Evolutionary conservation across 2,113 vertebrate genomes (phyloP).

Genomic region (Pseudorhombus dupliciocellatus): DNA sequence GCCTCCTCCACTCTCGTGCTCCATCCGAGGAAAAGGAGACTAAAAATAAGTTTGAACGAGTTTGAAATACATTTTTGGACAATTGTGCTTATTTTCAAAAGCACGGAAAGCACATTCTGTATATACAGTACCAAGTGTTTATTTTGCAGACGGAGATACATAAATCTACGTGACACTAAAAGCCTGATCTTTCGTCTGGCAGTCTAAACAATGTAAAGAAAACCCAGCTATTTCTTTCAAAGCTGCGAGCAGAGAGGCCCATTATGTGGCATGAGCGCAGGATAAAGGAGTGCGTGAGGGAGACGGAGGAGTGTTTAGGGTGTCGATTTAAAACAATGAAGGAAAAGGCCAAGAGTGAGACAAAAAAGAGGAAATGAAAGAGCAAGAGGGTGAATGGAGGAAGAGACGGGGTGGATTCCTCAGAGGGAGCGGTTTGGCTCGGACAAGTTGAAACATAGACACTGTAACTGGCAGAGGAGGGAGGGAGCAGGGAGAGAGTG

Average conservation of each 20-base stretch:
- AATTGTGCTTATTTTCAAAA: not conserved
- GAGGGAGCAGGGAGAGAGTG: slow-evolving; percentile 50
- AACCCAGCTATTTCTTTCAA: slow-evolving; percentile 45
- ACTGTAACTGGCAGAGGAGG: slow-evolving; percentile 39
- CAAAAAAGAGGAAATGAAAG: slow-evolving; percentile 52
- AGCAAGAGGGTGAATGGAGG: slow-evolving; percentile 47
- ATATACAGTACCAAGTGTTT: not conserved
- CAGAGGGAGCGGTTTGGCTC: slow-evolving; percentile 54
- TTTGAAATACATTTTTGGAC: not conserved
- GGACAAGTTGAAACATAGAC: slow-evolving; percentile 63
- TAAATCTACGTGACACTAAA: slow-evolving; percentile 25
- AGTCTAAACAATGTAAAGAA: slow-evolving; percentile 55
- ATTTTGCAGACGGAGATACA: slow-evolving; percentile 16
- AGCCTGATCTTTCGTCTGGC: slow-evolving; percentile 29
- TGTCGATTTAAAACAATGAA: slow-evolving; percentile 48
- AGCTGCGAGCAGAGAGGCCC: slow-evolving; percentile 7
- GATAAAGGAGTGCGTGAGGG: slow-evolving; percentile 19
- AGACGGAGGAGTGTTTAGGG: slow-evolving; percentile 10
- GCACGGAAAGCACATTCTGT: not conserved
- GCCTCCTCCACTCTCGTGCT: slow-evolving; percentile 9
- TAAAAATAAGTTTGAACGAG: slow-evolving; percentile 1
- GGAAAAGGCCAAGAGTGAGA: slow-evolving; percentile 11
- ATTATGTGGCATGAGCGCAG: slow-evolving; percentile 20
- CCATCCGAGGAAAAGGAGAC: not conserved
- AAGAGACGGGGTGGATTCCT: slow-evolving; percentile 50